A percentile compares a stretch with the other conserved stretches of the same genome.
These are phyloP conservation scores for Parapsyche elsis DNA, from an alignment of 1,140 invertebrate species.

Conservation along the genomic window DNA sequence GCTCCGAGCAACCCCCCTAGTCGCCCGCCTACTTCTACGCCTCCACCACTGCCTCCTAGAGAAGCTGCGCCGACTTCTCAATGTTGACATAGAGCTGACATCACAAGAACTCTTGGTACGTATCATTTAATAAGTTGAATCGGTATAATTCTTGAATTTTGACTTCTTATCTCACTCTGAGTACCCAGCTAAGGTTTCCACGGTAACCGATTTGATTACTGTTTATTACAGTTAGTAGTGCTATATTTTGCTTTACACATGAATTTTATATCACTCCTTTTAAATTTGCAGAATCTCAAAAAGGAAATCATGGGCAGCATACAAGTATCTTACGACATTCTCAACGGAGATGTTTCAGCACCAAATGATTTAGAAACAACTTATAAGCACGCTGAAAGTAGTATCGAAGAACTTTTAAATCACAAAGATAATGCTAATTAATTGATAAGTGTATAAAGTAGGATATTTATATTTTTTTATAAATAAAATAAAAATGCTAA, in stretches of 20 bases:
- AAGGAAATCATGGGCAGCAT: slow-evolving; percentile 64
- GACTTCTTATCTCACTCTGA: too few relatives aligned
- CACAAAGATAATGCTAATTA: slow-evolving; percentile 39
- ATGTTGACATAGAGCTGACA: slow-evolving; percentile 37
- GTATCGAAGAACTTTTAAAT: slow-evolving; percentile 48
- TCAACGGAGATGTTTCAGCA: slow-evolving; percentile 63
- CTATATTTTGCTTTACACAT: too few relatives aligned
- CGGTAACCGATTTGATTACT: too few relatives aligned
- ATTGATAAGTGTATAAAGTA: not conserved
- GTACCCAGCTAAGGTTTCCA: too few relatives aligned
- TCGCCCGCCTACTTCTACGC: slow-evolving; percentile 64
- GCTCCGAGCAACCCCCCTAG: slow-evolving; percentile 63
- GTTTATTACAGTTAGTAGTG: too few relatives aligned
- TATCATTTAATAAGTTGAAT: not conserved
- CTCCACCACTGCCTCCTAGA: slow-evolving; percentile 66
- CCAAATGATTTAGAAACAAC: slow-evolving; percentile 64
- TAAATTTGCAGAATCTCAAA: slow-evolving; percentile 62
- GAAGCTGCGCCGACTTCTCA: slow-evolving; percentile 61
- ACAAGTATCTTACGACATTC: slow-evolving; percentile 63
- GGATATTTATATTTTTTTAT: slow-evolving; percentile 9
- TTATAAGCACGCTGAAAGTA: slow-evolving; percentile 39
- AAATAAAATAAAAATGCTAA: not conserved
- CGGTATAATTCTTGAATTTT: not conserved
- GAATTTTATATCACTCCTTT: not conserved
- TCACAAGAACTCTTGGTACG: not conserved